Evolutionary conservation across 2,888 invertebrate species (phyloP), one percentile per base, ranked within the genome.

Genomic region (Sisyra terminalis): DNA sequence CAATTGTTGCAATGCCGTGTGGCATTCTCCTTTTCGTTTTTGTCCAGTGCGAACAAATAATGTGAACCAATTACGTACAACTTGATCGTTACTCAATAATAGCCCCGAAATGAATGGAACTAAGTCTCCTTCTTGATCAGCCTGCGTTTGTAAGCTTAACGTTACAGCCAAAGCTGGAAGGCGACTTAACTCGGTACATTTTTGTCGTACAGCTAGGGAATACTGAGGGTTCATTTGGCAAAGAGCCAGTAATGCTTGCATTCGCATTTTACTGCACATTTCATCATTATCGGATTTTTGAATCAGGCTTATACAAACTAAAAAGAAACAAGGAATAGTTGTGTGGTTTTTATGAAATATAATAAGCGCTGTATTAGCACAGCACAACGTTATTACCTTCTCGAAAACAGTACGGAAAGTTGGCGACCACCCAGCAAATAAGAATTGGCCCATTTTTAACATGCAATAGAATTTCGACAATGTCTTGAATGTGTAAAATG

Each of bases 191-290:
- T 92, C 86, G 1, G 90, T 86, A 59, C 93, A 93, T 61, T 88
- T 79, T 17, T 86, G 77, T 46, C 93, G 67, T 1, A 93, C 79
- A 29, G 81, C 74, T 37, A 93, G 69, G 3, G 89, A 83, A 58
- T 90, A 84, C 3, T 76, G 71, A 1, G 93, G 90, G 61, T 90
- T 90, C 75, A 92, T 88, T 51, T 80, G 78, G 63, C 92, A 92
- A 1, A 96, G 65, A 48, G 78, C 73, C 36, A 78, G 75, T 39
- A 96, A 66, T 3, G 92, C 77, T 50, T 78, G 73, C 15, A 80
- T 69, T 40, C 87, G 69, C 29, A 78, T 70, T 41, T 74, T 67
- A n/a, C 89, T 87, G 42, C 86, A 75, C 7, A 78, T 93, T 60
- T 94, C 94, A 55, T 90, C 86, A 56, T 80, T 79, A 54, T 89